A percentile compares a stretch with the other conserved stretches of the same genome.
Evolutionary conservation across 2,797 vertebrate species (phyloP).

Genomic region (Pelochelys cantorii): DNA sequence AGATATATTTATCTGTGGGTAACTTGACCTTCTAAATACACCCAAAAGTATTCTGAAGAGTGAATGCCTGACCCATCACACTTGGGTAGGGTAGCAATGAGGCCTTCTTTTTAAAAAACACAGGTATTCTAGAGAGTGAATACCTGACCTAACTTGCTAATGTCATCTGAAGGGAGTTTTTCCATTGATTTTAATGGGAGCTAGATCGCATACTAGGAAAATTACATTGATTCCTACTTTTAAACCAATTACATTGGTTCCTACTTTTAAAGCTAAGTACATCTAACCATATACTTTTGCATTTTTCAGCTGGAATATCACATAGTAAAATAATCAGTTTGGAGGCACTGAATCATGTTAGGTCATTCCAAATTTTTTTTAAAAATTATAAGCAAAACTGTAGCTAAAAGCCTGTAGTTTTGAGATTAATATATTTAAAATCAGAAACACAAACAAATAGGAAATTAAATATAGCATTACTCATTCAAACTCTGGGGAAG

Average conservation of each 20-base stretch:
- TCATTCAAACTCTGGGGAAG: background rate
- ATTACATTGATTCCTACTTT: fast-evolving
- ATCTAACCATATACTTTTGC: background rate
- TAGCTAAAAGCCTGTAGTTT: background rate
- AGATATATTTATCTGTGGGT: slow-evolving; percentile 49
- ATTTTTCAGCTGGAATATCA: background rate
- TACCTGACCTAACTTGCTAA: background rate
- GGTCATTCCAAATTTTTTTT: background rate
- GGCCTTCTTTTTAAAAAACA: slow-evolving; percentile 19
- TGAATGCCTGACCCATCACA: background rate
- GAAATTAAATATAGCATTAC: background rate
- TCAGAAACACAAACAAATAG: background rate
- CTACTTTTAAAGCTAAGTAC: background rate
- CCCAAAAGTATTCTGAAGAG: background rate
- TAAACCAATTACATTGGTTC: fast-evolving
- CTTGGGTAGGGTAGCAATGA: slow-evolving; percentile 38
- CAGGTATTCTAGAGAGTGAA: background rate
- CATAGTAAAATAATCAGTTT: background rate
- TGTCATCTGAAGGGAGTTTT: background rate
- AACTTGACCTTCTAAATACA: slow-evolving; percentile 39
- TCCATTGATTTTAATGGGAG: background rate
- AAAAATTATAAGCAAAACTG: background rate
- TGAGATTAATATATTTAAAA: background rate
- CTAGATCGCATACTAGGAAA: background rate
- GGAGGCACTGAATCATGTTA: background rate